Percentiles rank a stretch among this genome's conserved stretches.
Evolutionary conservation across 2,797 vertebrate genomes (phyloP).

Genomic region (Muscicapa comitata): DNA sequence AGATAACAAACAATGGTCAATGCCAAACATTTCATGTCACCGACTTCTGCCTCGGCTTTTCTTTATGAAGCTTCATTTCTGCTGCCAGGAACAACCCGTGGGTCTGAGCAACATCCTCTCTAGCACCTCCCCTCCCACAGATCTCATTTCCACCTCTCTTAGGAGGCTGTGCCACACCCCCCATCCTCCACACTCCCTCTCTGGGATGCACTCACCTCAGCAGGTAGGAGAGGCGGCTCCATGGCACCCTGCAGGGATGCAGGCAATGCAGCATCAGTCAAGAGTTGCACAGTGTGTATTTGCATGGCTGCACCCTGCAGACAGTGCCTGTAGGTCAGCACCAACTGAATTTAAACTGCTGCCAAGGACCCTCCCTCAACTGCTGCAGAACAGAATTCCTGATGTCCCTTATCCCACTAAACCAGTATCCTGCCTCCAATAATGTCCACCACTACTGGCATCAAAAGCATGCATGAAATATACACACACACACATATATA

Average conservation of each 20-base stretch:
- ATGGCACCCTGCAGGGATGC: background rate
- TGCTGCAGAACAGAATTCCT: background rate
- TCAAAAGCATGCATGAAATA: background rate
- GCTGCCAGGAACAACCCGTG: background rate
- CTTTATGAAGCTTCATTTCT: background rate
- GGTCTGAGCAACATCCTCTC: background rate
- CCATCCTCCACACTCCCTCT: background rate
- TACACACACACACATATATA: accelerated
- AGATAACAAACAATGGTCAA: background rate
- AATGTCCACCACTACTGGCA: background rate
- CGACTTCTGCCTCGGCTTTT: background rate
- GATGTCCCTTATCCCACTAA: background rate
- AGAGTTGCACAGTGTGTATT: background rate
- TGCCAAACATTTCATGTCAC: background rate
- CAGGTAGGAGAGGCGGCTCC: accelerated
- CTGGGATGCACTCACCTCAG: background rate
- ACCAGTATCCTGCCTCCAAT: background rate
- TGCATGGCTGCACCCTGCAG: background rate
- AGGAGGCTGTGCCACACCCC: background rate
- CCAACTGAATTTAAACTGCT: background rate
- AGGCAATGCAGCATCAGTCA: background rate
- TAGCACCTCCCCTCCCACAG: background rate
- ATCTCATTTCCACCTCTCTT: background rate
- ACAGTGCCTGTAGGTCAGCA: background rate
- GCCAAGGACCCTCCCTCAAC: background rate